phyloP scores from a whole-genome alignment of 1,140 invertebrate species.

The Drosophila guanche region DNA sequence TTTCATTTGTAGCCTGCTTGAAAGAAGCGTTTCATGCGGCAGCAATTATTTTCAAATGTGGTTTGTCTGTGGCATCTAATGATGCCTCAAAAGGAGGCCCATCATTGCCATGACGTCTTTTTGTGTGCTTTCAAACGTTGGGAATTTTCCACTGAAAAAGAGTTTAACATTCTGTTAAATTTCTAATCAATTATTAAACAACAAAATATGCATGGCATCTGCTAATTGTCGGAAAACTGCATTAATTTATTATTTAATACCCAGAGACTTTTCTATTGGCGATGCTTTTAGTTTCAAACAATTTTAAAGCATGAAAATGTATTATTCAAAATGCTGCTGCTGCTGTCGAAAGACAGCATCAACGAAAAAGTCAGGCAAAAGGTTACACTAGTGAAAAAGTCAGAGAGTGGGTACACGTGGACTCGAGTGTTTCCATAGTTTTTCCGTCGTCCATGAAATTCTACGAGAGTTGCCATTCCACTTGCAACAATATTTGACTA shows the following conservation, averaged over 20 bases:
- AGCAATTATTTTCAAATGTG: constrained; percentile 48
- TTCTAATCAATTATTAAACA: constrained; percentile 23
- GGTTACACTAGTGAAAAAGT: too few relatives aligned
- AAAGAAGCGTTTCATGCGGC: constrained; percentile 19
- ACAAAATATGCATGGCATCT: background rate
- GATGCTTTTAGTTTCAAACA: background rate
- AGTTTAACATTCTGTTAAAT: too few relatives aligned
- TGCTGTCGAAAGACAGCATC: background rate
- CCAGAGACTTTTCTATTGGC: too few relatives aligned
- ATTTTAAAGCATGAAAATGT: constrained; percentile 8
- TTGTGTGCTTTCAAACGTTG: too few relatives aligned
- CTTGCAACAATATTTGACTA: too few relatives aligned
- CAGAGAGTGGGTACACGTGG: too few relatives aligned
- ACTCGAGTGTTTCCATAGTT: constrained; percentile 1
- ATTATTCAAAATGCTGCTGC: constrained; percentile 26
- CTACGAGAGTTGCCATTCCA: background rate
- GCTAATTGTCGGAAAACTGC: constrained; percentile 31
- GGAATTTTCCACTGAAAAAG: too few relatives aligned
- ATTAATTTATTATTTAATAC: constrained; percentile 48
- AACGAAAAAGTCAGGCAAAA: background rate
- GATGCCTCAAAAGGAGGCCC: constrained; percentile 17
- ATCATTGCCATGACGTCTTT: constrained; percentile 26
- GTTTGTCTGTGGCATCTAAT: constrained; percentile 19
- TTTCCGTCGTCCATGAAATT: background rate
- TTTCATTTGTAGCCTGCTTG: constrained; percentile 19